These are phyloP conservation scores for Phalera bucephala DNA, from an alignment of 2,888 invertebrate genomes.

Conservation along the genomic window DNA sequence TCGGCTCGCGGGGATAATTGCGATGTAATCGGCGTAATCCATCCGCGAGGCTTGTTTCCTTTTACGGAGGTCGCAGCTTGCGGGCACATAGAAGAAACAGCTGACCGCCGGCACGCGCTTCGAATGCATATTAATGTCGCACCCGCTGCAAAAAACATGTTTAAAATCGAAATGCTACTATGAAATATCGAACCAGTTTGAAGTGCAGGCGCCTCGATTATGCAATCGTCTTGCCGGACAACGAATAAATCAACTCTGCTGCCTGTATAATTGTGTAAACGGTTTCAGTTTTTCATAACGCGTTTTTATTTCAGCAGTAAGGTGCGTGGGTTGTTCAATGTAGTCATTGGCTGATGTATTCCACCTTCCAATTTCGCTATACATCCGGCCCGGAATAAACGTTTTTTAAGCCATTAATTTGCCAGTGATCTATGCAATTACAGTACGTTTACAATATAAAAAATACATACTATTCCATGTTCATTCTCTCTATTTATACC, in stretches of 20 bases:
- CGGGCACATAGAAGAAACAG: conserved; percentile 76
- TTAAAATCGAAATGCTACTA: conserved; percentile 70
- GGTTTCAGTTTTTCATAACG: conserved; percentile 47
- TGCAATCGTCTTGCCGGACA: conserved; percentile 52
- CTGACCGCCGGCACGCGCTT: conserved; percentile 78
- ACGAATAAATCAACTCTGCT: conserved; percentile 47
- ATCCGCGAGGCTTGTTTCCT: conserved; percentile 74
- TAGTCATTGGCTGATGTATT: conserved; percentile 19
- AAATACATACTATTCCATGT: too few species aligned
- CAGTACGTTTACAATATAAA: too few species aligned
- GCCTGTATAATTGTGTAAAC: conserved; percentile 43
- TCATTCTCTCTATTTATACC: too few species aligned
- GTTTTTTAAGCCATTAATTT: too few species aligned
- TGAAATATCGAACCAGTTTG: conserved; percentile 64
- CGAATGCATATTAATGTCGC: conserved; percentile 75
- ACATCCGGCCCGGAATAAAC: too few species aligned
- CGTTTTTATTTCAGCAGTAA: too few species aligned
- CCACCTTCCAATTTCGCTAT: too few species aligned
- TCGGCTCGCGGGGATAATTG: conserved; percentile 69
- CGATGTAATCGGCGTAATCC: conserved; percentile 80
- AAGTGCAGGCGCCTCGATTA: conserved; percentile 66
- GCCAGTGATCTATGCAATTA: too few species aligned
- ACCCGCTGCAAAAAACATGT: conserved; percentile 64
- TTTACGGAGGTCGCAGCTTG: conserved; percentile 78
- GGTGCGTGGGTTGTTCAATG: conserved; percentile 22